phyloP scores from a whole-genome alignment of 2,888 invertebrate species.

The Rhopalosiphum nymphaeae region DNA sequence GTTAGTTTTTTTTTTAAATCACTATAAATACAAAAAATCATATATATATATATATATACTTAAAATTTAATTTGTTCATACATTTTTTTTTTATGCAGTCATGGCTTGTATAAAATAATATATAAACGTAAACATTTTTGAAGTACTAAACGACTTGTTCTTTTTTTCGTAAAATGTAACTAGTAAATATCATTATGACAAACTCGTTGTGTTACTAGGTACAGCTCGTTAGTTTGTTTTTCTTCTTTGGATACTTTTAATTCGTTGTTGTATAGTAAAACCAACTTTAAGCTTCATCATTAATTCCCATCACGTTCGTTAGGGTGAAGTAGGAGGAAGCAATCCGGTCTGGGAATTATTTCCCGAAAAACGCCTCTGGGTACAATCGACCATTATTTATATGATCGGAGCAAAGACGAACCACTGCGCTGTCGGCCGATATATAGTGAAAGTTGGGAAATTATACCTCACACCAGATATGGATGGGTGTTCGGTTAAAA shows the following conservation, averaged over 20 bases:
- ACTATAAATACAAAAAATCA: neutral
- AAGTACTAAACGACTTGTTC: neutral
- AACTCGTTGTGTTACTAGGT: slow-evolving; percentile 6
- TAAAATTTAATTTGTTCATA: neutral
- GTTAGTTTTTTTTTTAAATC: neutral
- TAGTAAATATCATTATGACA: neutral
- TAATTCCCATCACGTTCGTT: slow-evolving; percentile 52
- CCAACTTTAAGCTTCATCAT: slow-evolving; percentile 48
- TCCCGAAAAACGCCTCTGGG: slow-evolving; percentile 50
- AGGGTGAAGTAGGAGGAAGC: neutral
- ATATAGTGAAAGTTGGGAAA: neutral
- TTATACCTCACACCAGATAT: neutral
- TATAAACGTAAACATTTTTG: neutral
- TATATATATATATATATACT: no score
- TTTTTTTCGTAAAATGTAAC: neutral
- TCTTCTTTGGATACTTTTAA: slow-evolving; percentile 33
- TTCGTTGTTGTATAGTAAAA: neutral
- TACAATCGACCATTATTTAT: slow-evolving; percentile 52
- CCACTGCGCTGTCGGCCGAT: neutral
- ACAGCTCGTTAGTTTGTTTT: slow-evolving; percentile 49
- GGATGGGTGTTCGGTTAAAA: slow-evolving; percentile 41
- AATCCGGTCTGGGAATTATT: slow-evolving; percentile 52
- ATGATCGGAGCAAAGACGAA: slow-evolving; percentile 47
- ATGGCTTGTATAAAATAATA: neutral
- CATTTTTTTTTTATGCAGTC: neutral